Evolutionary conservation across 2,113 vertebrate genomes (phyloP), one percentile per base, ranked within the genome.

Genomic region (Poeciliopsis retropinna): DNA sequence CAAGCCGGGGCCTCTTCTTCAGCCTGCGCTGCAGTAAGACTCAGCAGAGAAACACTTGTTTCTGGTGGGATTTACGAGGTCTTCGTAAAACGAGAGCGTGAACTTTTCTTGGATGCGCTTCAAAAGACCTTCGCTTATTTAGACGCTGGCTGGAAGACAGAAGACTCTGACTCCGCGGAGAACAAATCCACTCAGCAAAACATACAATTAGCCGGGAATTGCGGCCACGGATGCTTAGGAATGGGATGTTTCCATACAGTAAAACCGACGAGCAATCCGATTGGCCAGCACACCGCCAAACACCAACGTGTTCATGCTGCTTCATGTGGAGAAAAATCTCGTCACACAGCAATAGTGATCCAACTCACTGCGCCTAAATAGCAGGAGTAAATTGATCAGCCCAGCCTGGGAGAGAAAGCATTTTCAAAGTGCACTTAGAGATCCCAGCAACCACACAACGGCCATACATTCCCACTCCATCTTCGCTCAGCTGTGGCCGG

Each of bases 1-100:
- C 87, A 92, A 87, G 91, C 86, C 73, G 74, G 69, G 90, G 90
- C 91, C 92, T 93, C 92, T 81, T 90, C 89, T 89, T 86, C 82
- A 85, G 83, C 75, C 37, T 17, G 68, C 44, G 60, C 5, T 17
- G 72, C 72, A 76, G 73, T 39, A 84, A 81, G 84, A 67, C 84
- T 73, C 71, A 27, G 85, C 60, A 31, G 47, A 60, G 44, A n/a
- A 57, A 39, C 27, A 2, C 70, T 64, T 62, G 27, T 57, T 64
- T 72, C 32, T 44, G 17, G 5, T 25, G 66, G 44, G 13, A 70
- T 80, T 76, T 81, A 82, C 41, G 1, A 41, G 37, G 13, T 34
- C 13, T 47, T 87, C 70, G 47, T 70, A 67, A 61, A 81, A 81
- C 19, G 51, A 71, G 17, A 84, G 61, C 67, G 12, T 14, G 8